phyloP scores from a whole-genome alignment of 2,113 vertebrate species.

The Hippolais icterina region DNA sequence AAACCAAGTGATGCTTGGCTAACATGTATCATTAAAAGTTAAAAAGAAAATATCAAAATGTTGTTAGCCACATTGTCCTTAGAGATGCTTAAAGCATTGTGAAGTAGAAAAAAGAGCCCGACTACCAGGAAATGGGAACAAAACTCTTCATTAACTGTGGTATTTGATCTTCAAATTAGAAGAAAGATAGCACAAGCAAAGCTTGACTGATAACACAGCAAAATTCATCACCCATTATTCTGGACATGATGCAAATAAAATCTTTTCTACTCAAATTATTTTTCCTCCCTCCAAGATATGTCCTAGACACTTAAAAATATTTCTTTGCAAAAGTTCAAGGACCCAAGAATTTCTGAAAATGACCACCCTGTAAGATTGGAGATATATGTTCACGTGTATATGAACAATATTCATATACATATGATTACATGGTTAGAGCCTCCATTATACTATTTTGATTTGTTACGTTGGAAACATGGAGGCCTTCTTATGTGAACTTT shows the following conservation, averaged over 20 bases:
- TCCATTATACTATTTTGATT: background rate
- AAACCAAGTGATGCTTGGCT: background rate
- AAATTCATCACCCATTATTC: background rate
- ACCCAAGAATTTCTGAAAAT: background rate
- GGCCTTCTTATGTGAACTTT: background rate
- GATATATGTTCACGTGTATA: background rate
- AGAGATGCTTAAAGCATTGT: background rate
- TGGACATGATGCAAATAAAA: background rate
- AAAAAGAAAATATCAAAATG: background rate
- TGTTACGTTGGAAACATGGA: background rate
- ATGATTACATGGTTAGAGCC: background rate
- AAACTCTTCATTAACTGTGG: background rate
- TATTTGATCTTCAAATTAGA: background rate
- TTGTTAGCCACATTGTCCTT: background rate
- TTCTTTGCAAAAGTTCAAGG: background rate
- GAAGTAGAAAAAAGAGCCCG: background rate
- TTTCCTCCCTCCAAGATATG: too few relatives aligned
- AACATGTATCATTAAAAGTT: background rate
- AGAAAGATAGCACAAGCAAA: background rate
- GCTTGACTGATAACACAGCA: background rate
- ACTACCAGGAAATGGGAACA: background rate
- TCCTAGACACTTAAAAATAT: background rate
- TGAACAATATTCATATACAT: background rate
- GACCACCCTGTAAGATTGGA: background rate
- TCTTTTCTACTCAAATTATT: background rate